phyloP scores from a whole-genome alignment of 2,797 vertebrate genomes.

The Otolemur crassicaudatus region DNA sequence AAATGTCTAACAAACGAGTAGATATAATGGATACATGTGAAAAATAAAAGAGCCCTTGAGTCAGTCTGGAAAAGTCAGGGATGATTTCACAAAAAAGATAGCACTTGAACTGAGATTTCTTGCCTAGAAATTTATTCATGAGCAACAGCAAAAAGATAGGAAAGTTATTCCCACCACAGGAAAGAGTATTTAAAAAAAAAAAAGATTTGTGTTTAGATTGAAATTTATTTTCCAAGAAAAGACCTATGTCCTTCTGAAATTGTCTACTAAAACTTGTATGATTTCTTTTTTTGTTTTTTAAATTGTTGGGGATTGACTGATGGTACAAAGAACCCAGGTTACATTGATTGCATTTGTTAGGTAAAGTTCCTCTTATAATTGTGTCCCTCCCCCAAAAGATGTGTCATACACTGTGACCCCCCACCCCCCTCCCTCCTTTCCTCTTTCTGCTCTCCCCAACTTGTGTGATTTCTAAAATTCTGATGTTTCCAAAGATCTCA shows the following conservation, averaged over 20 bases:
- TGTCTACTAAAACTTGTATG: not conserved
- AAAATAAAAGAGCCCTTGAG: not conserved
- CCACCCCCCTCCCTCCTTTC: too few relatives aligned
- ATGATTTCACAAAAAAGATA: not conserved
- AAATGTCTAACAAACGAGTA: not conserved
- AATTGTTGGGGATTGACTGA: too few relatives aligned
- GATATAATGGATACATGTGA: not conserved
- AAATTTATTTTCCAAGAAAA: conserved; percentile 16
- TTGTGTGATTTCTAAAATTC: not conserved
- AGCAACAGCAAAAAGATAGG: not conserved
- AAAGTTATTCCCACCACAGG: not conserved
- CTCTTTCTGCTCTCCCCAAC: not conserved
- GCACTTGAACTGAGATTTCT: conserved; percentile 9
- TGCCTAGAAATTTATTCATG: not conserved
- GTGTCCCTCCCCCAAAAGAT: too few relatives aligned
- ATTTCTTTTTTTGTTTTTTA: not conserved
- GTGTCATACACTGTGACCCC: too few relatives aligned
- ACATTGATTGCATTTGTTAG: too few relatives aligned
- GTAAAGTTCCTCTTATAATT: too few relatives aligned
- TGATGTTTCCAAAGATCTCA: not conserved
- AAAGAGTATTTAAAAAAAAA: not conserved
- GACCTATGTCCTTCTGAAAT: not conserved
- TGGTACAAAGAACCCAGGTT: too few relatives aligned
- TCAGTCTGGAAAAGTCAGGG: not conserved
- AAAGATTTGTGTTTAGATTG: not conserved